Evolutionary conservation across 2,113 vertebrate genomes (phyloP).

Genomic region (Trichomycterus rosablanca): DNA sequence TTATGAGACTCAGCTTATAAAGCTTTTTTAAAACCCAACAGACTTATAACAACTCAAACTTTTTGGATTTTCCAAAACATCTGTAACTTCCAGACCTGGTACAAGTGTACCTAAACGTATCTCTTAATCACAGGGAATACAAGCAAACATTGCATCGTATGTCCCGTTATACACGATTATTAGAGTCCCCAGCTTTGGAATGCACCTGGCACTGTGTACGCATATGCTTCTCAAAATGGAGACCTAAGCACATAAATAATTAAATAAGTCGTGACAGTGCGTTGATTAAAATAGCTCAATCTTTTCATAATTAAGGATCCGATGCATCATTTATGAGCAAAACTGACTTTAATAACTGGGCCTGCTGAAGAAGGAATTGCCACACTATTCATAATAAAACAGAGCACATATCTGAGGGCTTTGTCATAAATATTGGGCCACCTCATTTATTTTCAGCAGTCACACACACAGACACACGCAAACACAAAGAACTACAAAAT

Average conservation of each 20-base stretch:
- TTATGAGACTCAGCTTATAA: too few relatives aligned
- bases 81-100: too few relatives aligned
- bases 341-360: slow-evolving; percentile 40
- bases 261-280: too few relatives aligned
- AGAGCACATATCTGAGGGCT: too few relatives aligned
- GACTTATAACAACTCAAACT: too few relatives aligned
- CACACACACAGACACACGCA: background rate
- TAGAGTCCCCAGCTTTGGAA: background rate
- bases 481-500: background rate
- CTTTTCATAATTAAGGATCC: slow-evolving; percentile 48
- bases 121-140: background rate
- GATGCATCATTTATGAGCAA: slow-evolving; percentile 47
- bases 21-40: too few relatives aligned
- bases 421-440: too few relatives aligned
- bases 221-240: slow-evolving; percentile 56
- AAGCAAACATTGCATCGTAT: background rate
- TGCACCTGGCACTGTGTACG: slow-evolving; percentile 25
- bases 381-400: slow-evolving; percentile 12
- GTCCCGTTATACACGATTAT: too few relatives aligned
- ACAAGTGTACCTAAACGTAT: too few relatives aligned
- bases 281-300: slow-evolving; percentile 49
- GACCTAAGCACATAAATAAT: too few relatives aligned
- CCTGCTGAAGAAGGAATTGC: slow-evolving; percentile 35
- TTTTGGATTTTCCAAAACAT: too few relatives aligned
- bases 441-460: too few relatives aligned